phyloP scores from a whole-genome alignment of 2,113 vertebrate genomes.

The Lycaon pictus region DNA sequence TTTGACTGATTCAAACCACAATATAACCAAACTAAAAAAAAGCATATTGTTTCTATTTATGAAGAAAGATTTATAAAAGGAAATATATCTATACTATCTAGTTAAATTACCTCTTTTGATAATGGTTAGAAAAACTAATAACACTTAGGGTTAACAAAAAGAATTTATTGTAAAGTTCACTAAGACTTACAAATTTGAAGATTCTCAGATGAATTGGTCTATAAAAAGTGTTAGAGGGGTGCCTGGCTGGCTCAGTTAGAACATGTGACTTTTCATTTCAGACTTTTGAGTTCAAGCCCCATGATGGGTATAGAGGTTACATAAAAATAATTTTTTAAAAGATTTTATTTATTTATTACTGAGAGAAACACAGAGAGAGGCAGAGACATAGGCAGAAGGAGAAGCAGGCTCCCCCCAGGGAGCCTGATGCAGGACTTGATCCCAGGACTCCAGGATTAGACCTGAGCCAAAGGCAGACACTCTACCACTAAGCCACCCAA shows the following conservation, averaged over 20 bases:
- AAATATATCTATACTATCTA: neutral
- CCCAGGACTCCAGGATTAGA: too few species aligned
- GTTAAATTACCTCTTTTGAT: neutral
- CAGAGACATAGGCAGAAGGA: too few species aligned
- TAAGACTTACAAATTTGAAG: neutral
- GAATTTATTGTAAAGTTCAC: neutral
- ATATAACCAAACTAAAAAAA: neutral
- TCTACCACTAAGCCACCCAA: too few species aligned
- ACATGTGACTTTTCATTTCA: neutral
- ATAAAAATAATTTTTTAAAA: neutral
- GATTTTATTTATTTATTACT: too few species aligned
- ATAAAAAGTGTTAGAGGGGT: neutral
- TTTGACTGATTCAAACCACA: slow-evolving; percentile 18
- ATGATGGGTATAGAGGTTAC: neutral
- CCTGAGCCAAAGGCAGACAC: too few species aligned
- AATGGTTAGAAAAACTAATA: neutral
- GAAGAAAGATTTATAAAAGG: neutral
- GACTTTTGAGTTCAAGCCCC: neutral
- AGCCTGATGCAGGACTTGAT: too few species aligned
- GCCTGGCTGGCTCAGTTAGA: neutral
- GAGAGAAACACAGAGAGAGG: too few species aligned
- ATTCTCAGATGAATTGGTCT: neutral
- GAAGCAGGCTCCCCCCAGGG: too few species aligned
- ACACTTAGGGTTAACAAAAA: neutral
- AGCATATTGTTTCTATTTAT: neutral